Base-by-base conservation (phyloP, 1,140 invertebrate genomes). In the Leptinotarsa undecemlineata region DNA sequence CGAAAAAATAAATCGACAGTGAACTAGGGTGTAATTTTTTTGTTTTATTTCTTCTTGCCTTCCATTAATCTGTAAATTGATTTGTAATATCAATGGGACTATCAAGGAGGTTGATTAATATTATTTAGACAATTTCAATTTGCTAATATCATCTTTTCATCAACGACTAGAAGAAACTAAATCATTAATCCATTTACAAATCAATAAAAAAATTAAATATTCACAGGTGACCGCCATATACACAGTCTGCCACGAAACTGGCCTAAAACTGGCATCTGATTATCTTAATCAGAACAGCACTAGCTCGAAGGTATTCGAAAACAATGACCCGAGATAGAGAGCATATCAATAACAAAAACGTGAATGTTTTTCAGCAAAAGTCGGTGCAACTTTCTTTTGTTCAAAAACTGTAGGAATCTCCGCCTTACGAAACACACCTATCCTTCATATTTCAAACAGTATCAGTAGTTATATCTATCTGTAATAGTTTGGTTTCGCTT, bases 341-440 rank as follows among this genome's bases (percentile, higher is more conserved):
- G 51, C 51, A 57, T 57, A 57, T 57, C 14, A 57, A 57, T 57
- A 57, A 57, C n/a, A 19, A 57, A 57, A 57, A 57, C 51, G 51
- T 57, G 51, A 57, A 57, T 14, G 51, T 57, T 57, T 57, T 57
- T n/a, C 51, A 57, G n/a, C 51, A 57, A 57, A 57, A 57, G 8
- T 57, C 51, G 51, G 51, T 57, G 51, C 51, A 57, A 57, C 51
- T 57, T 57, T 57, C 51, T 57, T 57, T 57, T 57, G 51, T 57
- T 57, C n/a, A 57, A 57, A 57, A 57, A n/a, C 51, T 57, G 3
- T 15, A 57, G 51, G 51, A 57, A 57, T 57, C 51, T 57, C 51
- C n/a, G 51, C 51, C 51, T 57, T 19, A 19, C 15, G 51, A 17
- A 57, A 57, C 51, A 57, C 51, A 57, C 51, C 51, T 57, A 57